Base-by-base conservation (phyloP, 2,888 invertebrate species). In the Orthosia gothica region DNA sequence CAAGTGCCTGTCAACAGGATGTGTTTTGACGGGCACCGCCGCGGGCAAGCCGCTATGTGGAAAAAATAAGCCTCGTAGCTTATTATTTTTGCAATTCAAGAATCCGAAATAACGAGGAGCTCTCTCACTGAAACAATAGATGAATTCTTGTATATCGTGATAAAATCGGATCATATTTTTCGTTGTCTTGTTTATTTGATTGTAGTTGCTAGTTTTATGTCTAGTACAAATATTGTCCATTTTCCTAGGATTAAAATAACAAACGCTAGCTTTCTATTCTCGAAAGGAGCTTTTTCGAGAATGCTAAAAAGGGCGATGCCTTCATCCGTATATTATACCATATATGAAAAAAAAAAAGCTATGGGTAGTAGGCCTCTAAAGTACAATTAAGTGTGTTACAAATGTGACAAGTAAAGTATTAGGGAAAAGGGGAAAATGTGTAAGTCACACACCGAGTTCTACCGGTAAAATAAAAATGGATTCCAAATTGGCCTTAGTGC, bases 41-140 rank as follows among this genome's bases (percentile, higher is more conserved):
- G 72, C 72, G 18, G 74, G 86, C 81, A 49, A 62, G 23, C 65
- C 62, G 49, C 59, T 79, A 72, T 40, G 82, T 74, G 71, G 54
- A 20, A 61, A 74, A 79, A 79, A 85, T 71, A 86, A 74, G 57
- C 55, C 55, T 32, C 59, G 55, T 32, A 61, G 69, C 76, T 77
- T 85, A 82, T 86, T 86, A 86, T 86, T 86, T 86, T 85, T 77
- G 79, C 87, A 86, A 79, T 76, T 72, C 76, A 84, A 77, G 70
- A 67, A 74, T 70, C 84, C 65, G 59, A 77, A 84, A 78, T 84
- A 86, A 85, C 82, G 82, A 85, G 84, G 73, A 63, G 16, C 62
- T 40, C 50, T 52, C 23, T 58, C 40, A 66, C 26, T 69, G 64
- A 81, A 84, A 84, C 71, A 83, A 86, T 79, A 62, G 74, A 71